These are phyloP conservation scores for Austrofundulus limnaeus DNA, from an alignment of 2,113 vertebrate genomes.

Conservation along the genomic window DNA sequence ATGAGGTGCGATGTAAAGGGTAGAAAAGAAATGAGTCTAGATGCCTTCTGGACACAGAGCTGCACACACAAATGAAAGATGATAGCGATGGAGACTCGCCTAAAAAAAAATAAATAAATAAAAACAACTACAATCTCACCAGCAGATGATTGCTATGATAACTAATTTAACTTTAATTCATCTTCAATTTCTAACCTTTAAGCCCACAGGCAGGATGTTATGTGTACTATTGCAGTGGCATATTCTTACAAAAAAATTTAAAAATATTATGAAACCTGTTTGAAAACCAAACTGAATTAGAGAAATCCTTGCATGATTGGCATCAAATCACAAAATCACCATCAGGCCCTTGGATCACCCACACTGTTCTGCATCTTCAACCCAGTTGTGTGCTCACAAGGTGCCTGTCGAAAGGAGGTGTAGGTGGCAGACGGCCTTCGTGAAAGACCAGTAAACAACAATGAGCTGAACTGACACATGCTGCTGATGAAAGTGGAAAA, in stretches of 20 bases:
- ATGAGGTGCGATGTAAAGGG: slow-evolving; percentile 75
- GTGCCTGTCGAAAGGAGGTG: slow-evolving; percentile 56
- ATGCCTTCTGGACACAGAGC: slow-evolving; percentile 78
- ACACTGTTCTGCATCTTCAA: slow-evolving; percentile 43
- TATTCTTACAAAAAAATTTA: no score
- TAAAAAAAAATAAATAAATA: slow-evolving; percentile 54
- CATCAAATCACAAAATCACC: slow-evolving; percentile 24
- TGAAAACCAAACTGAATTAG: slow-evolving; percentile 37
- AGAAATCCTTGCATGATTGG: slow-evolving; percentile 37
- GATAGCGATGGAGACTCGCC: slow-evolving; percentile 55
- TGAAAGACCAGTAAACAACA: slow-evolving; percentile 72
- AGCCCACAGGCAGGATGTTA: slow-evolving; percentile 60
- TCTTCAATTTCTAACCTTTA: slow-evolving; percentile 60
- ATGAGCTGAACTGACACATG: slow-evolving; percentile 73
- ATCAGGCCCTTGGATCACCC: slow-evolving; percentile 41
- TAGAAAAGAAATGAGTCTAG: slow-evolving; percentile 72
- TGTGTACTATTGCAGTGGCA: no score
- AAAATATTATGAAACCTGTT: slow-evolving; percentile 39
- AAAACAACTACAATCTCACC: slow-evolving; percentile 46
- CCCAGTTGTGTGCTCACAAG: slow-evolving; percentile 41
- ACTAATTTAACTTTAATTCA: slow-evolving; percentile 81
- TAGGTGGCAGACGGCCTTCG: slow-evolving; percentile 73
- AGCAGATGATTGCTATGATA: slow-evolving; percentile 64
- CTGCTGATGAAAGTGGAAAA: slow-evolving; percentile 68
- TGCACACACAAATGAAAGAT: slow-evolving; percentile 68